phyloP scores from a whole-genome alignment of 2,113 vertebrate genomes.

The Baryphthengus martii region DNA sequence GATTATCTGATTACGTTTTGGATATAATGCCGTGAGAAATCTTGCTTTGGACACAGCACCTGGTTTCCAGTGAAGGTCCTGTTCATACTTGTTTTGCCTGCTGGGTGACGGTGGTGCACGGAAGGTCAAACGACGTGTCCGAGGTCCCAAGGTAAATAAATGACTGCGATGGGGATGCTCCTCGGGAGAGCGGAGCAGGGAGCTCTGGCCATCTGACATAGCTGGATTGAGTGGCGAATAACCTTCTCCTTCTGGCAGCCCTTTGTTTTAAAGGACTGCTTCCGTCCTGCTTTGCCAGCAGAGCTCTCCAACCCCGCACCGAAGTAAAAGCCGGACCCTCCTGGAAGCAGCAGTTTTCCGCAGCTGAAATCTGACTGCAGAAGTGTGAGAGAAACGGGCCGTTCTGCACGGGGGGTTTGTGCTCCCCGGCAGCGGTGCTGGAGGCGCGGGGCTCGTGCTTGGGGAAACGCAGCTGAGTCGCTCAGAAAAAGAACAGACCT shows the following conservation, averaged over 20 bases:
- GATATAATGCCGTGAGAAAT: background rate
- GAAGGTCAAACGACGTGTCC: background rate
- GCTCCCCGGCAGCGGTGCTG: background rate
- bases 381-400: background rate
- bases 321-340: background rate
- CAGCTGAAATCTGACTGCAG: background rate
- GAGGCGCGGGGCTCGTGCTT: background rate
- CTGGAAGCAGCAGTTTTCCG: background rate
- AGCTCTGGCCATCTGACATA: background rate
- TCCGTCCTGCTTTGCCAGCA: background rate
- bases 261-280: background rate
- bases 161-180: accelerated
- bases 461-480: background rate
- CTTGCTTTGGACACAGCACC: background rate
- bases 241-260: background rate
- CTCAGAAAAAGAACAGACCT: background rate
- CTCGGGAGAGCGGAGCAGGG: background rate
- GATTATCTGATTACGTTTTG: conserved; percentile 1
- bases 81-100: background rate
- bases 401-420: background rate
- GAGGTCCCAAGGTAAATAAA: background rate
- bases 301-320: background rate
- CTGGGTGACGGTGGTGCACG: background rate
- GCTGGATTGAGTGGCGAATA: background rate
- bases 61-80: background rate